A percentile compares a stretch with the other conserved stretches of the same genome.
Evolutionary conservation across 2,797 vertebrate genomes (phyloP).

Genomic region (Acrocephalus scirpaceus): DNA sequence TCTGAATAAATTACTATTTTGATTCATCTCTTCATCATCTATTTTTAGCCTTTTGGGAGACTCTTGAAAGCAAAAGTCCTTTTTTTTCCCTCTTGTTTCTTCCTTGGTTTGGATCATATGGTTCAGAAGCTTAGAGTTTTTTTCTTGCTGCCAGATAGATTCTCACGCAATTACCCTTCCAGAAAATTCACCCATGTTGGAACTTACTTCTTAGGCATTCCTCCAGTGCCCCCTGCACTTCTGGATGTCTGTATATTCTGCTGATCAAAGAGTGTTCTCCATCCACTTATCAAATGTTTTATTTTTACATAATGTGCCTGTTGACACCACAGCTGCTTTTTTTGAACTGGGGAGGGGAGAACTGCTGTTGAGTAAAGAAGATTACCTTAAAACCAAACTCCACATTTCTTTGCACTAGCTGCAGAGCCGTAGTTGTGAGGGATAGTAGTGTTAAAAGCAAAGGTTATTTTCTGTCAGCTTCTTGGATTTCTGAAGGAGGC

Average conservation of each 20-base stretch:
- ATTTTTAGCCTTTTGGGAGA: constrained; percentile 31
- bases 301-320: constrained; percentile 42
- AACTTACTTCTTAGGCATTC: constrained; percentile 60
- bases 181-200: constrained; percentile 11
- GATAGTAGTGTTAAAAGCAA: neutral
- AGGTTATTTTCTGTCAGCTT: neutral
- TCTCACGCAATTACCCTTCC: neutral
- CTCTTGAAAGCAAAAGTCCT: constrained; percentile 37
- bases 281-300: constrained; percentile 50
- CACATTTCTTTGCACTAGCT: neutral
- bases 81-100: neutral
- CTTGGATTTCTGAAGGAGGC: neutral
- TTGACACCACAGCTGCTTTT: constrained; percentile 48
- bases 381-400: neutral
- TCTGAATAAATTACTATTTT: constrained; percentile 48
- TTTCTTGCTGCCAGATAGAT: constrained; percentile 25
- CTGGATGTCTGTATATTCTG: neutral
- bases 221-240: constrained; percentile 35
- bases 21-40: constrained; percentile 13
- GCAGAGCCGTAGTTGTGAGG: neutral
- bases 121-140: neutral
- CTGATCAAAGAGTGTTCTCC: constrained; percentile 45
- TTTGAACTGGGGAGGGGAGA: neutral
- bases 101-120: constrained; percentile 24
- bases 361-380: neutral